Evolutionary conservation across 2,888 invertebrate genomes (phyloP).

Genomic region (Lamproptera curius): DNA sequence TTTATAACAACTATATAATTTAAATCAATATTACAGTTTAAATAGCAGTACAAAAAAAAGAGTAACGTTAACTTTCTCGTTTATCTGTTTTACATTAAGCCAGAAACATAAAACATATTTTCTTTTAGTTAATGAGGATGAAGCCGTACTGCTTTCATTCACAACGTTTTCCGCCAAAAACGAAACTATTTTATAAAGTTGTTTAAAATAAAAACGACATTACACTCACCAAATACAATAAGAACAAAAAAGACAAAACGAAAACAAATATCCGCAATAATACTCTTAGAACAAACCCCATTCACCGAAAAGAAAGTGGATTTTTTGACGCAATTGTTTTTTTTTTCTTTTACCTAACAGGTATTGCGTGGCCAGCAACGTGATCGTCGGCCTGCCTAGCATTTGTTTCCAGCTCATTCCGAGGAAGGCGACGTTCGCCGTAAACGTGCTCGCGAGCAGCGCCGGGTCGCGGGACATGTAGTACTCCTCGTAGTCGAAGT

Average conservation of each 20-base stretch:
- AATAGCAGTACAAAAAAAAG: too few species aligned
- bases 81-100: too few species aligned
- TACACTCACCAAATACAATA: neutral
- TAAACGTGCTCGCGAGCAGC: conserved; percentile 95
- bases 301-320: neutral
- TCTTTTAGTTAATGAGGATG: too few species aligned
- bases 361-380: conserved; percentile 90
- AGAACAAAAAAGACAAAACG: neutral
- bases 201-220: neutral
- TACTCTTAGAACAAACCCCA: too few species aligned
- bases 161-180: too few species aligned
- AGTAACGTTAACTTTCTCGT: too few species aligned
- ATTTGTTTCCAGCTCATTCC: conserved; percentile 98
- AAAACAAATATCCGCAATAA: neutral
- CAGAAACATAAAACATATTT: too few species aligned
- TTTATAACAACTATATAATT: too few species aligned
- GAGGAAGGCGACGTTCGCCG: conserved; percentile 95
- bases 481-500: conserved; percentile 95
- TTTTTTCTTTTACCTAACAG: conserved; percentile 85
- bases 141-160: too few species aligned
- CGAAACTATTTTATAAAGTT: neutral
- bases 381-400: conserved; percentile 97
- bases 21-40: too few species aligned
- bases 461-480: conserved; percentile 98
- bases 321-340: neutral